Evolutionary conservation across 1,140 invertebrate genomes (phyloP).

Genomic region (Orius insidiosus): DNA sequence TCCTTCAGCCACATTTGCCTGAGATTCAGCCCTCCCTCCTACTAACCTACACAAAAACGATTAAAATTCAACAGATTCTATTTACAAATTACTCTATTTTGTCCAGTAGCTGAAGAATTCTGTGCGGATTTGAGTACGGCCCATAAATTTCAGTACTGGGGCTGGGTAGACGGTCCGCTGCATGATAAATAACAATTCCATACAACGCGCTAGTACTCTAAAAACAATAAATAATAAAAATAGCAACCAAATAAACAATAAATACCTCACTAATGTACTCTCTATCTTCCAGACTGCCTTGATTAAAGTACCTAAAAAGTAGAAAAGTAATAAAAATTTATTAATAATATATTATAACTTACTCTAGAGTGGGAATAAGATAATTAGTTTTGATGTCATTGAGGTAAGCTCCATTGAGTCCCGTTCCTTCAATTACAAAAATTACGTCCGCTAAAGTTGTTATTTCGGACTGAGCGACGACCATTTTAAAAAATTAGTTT

Average conservation of each 20-base stretch:
- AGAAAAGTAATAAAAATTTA: no score
- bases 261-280: conserved; percentile 47
- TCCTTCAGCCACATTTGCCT: conserved; percentile 79
- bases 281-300: conserved; percentile 53
- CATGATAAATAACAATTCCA: conserved; percentile 75
- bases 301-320: conserved; percentile 56
- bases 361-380: conserved; percentile 80
- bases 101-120: conserved; percentile 57
- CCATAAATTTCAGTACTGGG: conserved; percentile 51
- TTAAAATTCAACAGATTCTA: background rate
- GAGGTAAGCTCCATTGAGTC: conserved; percentile 82
- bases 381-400: conserved; percentile 81
- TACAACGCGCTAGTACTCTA: conserved; percentile 53
- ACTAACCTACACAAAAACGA: conserved; percentile 45
- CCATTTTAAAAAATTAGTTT: no score
- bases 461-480: conserved; percentile 17
- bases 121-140: conserved; percentile 62
- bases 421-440: conserved; percentile 81
- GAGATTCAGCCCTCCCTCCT: conserved; percentile 73
- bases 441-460: conserved; percentile 57
- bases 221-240: background rate
- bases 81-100: conserved; percentile 42
- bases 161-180: conserved; percentile 65
- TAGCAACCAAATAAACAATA: conserved; percentile 22
- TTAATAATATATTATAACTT: no score